Percentiles rank a stretch among this genome's conserved stretches.
Conservation (phyloP, 2,888 invertebrate species). For the Peribatodes rhomboidaria region DNA sequence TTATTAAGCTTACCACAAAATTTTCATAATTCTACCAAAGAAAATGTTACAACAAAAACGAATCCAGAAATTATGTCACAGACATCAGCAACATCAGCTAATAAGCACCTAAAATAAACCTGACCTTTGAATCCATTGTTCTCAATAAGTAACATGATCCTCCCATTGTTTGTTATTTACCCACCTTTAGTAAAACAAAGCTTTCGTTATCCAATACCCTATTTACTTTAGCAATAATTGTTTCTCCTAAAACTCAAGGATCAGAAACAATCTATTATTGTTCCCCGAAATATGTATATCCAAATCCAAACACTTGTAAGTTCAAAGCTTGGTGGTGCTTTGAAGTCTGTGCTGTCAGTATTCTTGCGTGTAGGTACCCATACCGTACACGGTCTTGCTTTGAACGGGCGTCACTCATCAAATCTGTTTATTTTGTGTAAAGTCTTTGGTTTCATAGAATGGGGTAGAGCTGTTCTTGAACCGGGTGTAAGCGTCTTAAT, state of each 20-base stretch:
- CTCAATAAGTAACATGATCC: not conserved
- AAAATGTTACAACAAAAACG: too few species aligned
- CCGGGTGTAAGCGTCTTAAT: not conserved
- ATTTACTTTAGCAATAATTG: conserved; percentile 23
- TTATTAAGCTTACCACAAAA: too few species aligned
- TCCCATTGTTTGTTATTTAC: conserved; percentile 13
- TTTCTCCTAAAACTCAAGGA: conserved; percentile 39
- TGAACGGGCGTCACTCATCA: conserved; percentile 41
- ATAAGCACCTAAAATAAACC: not conserved
- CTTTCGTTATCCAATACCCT: conserved; percentile 24
- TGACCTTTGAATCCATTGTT: not conserved
- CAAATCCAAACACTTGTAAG: conserved; percentile 39
- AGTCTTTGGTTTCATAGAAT: conserved; percentile 34
- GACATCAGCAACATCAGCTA: not conserved
- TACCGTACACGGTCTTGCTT: conserved; percentile 39
- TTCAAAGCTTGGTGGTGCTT: conserved; percentile 42
- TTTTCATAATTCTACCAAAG: not conserved
- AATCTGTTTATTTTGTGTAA: conserved; percentile 38
- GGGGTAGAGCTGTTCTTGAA: not conserved
- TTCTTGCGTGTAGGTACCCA: conserved; percentile 7
- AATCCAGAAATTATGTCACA: not conserved
- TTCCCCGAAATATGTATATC: conserved; percentile 33
- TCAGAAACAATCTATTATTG: conserved; percentile 43
- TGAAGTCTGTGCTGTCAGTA: conserved; percentile 35
- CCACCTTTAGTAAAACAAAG: conserved; percentile 10